Conservation (phyloP, 2,888 invertebrate species). For the Apodemia duryi region DNA sequence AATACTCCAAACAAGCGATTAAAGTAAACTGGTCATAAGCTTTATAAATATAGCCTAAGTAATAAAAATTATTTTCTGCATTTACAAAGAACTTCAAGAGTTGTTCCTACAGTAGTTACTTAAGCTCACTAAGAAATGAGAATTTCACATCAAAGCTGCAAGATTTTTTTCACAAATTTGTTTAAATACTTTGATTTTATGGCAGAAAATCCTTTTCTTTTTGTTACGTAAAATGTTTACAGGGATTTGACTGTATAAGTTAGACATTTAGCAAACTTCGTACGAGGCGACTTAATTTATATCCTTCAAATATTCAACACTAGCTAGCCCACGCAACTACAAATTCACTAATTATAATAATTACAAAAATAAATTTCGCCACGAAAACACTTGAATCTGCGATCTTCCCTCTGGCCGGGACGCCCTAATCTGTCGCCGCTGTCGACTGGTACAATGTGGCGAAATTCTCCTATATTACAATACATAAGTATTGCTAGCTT, state of each 20-base stretch:
- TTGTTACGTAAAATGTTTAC: not conserved
- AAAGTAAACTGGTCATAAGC: too few species aligned
- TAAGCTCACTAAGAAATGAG: constrained; percentile 5
- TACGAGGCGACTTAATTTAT: not conserved
- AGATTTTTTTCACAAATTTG: not conserved
- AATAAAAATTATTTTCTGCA: not conserved
- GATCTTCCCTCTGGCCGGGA: too few species aligned
- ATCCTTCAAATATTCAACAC: too few species aligned
- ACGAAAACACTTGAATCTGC: too few species aligned
- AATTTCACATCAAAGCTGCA: constrained; percentile 6
- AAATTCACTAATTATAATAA: too few species aligned
- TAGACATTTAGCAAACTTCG: not conserved
- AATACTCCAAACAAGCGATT: too few species aligned
- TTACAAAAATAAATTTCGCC: too few species aligned
- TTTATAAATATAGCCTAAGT: not conserved
- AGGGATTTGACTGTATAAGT: not conserved
- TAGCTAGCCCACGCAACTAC: too few species aligned
- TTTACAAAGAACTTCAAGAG: not conserved
- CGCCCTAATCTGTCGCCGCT: too few species aligned
- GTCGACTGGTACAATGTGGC: too few species aligned
- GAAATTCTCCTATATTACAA: too few species aligned
- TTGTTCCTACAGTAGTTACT: not conserved
- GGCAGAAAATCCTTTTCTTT: not conserved
- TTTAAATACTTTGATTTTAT: not conserved
- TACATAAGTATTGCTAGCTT: too few species aligned